Conservation (phyloP, 2,113 vertebrate genomes). For the Aplodontia rufa region DNA sequence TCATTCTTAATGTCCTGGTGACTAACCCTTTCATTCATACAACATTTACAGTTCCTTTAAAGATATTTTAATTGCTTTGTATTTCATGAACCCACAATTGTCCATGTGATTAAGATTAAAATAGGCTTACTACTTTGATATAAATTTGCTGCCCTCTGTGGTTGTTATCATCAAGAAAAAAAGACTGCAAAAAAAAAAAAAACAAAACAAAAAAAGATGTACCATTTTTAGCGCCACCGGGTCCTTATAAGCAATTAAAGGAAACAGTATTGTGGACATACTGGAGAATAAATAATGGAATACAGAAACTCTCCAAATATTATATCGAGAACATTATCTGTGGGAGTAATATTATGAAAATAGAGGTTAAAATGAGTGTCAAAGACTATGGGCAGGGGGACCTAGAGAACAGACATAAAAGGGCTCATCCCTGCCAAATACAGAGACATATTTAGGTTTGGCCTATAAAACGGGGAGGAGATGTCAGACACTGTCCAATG, state of each 20-base stretch:
- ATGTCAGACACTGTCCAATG: background rate
- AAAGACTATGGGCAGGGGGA: background rate
- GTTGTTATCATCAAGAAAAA: background rate
- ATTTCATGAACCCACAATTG: background rate
- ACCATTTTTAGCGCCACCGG: background rate
- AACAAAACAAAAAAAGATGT: background rate
- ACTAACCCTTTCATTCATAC: background rate
- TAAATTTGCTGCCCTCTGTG: background rate
- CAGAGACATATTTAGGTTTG: background rate
- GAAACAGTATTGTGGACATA: background rate
- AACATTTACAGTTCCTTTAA: background rate
- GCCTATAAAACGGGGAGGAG: background rate
- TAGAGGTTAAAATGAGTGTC: background rate
- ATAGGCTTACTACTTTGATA: background rate
- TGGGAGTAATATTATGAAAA: background rate
- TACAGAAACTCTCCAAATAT: background rate
- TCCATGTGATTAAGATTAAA: background rate
- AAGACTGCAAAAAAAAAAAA: background rate
- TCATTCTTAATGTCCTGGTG: background rate
- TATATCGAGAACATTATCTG: background rate
- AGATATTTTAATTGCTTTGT: background rate
- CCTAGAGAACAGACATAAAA: background rate
- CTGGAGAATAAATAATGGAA: background rate
- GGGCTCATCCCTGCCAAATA: background rate
- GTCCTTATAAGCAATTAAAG: background rate